Base-by-base conservation (phyloP, 2,888 invertebrate species). In the Conops quadrifasciatus region DNA sequence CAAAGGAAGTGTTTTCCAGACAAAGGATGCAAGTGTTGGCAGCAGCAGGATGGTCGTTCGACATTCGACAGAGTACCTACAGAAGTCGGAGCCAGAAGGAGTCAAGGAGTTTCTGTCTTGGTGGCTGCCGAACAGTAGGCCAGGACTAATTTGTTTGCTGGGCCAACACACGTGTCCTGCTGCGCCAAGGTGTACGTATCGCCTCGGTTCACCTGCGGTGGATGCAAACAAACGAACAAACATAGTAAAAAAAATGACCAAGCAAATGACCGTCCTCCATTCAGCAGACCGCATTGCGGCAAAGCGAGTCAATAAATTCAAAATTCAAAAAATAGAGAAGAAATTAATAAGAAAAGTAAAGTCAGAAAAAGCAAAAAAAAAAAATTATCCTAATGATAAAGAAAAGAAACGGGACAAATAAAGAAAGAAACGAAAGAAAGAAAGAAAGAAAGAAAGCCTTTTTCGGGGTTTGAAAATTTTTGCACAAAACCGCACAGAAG, bases 91-190 rank as follows among this genome's bases (percentile, higher is more conserved):
- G 16, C 15, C 3, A 21, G 49, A 49, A 49, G n/a, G n/a, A 13
- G 3, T 4, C 16, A 49, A 2, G 15, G 3, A 53, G 4, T 56
- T 56, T 3, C 13, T 53, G 19, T 1, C 5, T 21, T 3, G 49
- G 49, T 15, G 5, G 11, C 24, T 21, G 53, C 21, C 67, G 30
- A 68, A 68, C 60, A 62, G 68, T 36, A 51, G 60, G 62, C 68
- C 60, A 21, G 30, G 49, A 45, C 36, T 62, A 62, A 68, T 68
- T 68, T 60, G 68, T 68, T 49, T 56, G 36, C 53, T 49, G 60
- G 36, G 36, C 36, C 45, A 68, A 36, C 36, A 62, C 68, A 60
- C 68, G 62, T 68, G 62, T 68, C 68, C 62, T 49, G 68, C 68
- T 60, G 68, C 15, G 60, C 24, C 49, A 28, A 36, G 26, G 60